Conservation (phyloP, 2,797 vertebrate genomes). For the Galago senegalensis region DNA sequence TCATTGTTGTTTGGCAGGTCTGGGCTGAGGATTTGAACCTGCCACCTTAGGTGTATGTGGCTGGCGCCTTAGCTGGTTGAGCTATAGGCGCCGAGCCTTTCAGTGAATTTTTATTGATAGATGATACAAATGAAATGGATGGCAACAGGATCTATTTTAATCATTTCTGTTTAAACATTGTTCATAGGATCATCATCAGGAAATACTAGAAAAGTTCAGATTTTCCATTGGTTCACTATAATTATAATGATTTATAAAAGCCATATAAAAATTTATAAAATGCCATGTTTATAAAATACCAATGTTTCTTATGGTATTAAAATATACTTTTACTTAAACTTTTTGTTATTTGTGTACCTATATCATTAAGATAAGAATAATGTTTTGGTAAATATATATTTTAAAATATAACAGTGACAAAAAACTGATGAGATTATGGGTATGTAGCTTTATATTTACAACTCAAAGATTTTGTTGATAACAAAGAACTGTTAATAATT, state of each 20-base stretch:
- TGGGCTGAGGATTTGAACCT: too few relatives aligned
- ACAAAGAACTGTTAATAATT: conserved; percentile 32
- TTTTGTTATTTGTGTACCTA: neutral
- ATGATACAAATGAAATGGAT: neutral
- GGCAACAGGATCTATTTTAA: neutral
- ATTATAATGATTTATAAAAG: neutral
- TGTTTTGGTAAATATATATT: conserved; percentile 43
- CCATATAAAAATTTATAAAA: neutral
- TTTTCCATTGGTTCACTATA: neutral
- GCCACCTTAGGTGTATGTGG: too few relatives aligned
- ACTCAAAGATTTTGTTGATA: neutral
- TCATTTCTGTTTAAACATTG: neutral
- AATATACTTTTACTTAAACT: neutral
- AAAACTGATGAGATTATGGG: conserved; percentile 4
- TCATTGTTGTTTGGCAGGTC: too few relatives aligned
- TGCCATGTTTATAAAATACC: neutral
- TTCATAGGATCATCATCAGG: neutral
- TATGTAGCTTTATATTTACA: neutral
- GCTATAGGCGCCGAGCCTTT: neutral
- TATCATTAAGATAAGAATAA: conserved; percentile 30
- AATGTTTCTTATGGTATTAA: neutral
- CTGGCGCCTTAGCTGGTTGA: too few relatives aligned
- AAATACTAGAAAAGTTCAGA: neutral
- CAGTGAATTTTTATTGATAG: neutral
- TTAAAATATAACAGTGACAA: conserved; percentile 41